Evolutionary conservation across 92 coral and sea anemone genomes (phyloP).

Genomic region (Porites rus): DNA sequence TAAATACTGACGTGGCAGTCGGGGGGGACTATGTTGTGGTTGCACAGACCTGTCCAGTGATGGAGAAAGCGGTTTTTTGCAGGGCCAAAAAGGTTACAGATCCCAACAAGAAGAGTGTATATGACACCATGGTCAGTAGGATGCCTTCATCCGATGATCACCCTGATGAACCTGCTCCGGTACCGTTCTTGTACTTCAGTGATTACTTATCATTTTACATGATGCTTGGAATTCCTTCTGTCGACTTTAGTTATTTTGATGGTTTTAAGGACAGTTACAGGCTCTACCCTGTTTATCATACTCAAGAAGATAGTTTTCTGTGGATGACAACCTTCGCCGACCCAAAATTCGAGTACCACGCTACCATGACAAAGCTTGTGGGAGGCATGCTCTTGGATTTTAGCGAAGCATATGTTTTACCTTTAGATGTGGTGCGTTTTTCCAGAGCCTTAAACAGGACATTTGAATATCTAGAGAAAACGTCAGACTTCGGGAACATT

Average conservation of each 20-base stretch:
- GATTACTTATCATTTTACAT: slow-evolving; percentile 90
- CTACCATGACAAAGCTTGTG: slow-evolving; percentile 78
- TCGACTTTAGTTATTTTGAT: slow-evolving; percentile 83
- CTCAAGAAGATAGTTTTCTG: slow-evolving; percentile 81
- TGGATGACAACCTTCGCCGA: slow-evolving; percentile 87
- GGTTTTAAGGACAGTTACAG: slow-evolving; percentile 29
- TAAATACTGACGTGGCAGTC: slow-evolving; percentile 81
- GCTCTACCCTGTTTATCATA: slow-evolving; percentile 91
- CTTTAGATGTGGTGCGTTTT: slow-evolving; percentile 63
- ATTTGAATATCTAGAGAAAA: neutral
- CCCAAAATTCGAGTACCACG: slow-evolving; percentile 82
- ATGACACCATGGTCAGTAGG: slow-evolving; percentile 70
- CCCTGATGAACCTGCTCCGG: slow-evolving; percentile 58
- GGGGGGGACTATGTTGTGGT: slow-evolving; percentile 70
- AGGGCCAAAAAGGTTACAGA: slow-evolving; percentile 66
- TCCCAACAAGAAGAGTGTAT: slow-evolving; percentile 65
- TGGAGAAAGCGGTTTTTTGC: slow-evolving; percentile 63
- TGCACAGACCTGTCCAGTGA: slow-evolving; percentile 69
- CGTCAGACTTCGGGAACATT: neutral
- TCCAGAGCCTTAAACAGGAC: slow-evolving; percentile 28
- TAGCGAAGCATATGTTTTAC: slow-evolving; percentile 75
- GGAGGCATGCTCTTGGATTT: slow-evolving; percentile 87
- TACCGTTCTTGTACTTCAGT: slow-evolving; percentile 67
- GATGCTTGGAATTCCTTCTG: slow-evolving; percentile 83
- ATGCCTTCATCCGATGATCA: slow-evolving; percentile 19